Conservation (phyloP, 2,113 vertebrate genomes). For the Lophura nycthemera region DNA sequence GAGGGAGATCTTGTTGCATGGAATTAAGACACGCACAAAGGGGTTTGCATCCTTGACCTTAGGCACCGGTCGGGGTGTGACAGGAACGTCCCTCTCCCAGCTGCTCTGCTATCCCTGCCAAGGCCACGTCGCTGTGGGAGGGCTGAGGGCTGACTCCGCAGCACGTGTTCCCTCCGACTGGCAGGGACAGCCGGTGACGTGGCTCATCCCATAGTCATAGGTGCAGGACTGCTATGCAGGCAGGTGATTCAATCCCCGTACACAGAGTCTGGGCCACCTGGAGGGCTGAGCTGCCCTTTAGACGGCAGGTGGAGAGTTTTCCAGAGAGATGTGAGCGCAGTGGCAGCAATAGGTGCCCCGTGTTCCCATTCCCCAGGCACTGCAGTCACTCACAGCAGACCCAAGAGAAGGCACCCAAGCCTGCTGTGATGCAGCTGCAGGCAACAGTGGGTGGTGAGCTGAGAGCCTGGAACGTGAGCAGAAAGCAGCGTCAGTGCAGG, state of each 20-base stretch:
- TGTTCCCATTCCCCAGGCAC: background rate
- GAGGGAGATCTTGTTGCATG: background rate
- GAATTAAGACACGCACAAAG: background rate
- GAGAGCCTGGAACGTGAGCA: background rate
- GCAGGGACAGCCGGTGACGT: accelerated
- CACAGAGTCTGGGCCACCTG: conserved; percentile 33
- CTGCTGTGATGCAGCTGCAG: background rate
- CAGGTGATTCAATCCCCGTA: background rate
- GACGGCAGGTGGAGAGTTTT: background rate
- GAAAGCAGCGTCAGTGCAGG: background rate
- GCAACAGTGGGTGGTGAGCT: background rate
- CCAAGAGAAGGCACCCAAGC: background rate
- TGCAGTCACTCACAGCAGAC: accelerated
- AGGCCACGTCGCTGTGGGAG: background rate
- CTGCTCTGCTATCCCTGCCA: background rate
- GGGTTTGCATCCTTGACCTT: background rate
- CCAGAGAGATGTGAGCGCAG: accelerated
- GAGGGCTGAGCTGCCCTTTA: conserved; percentile 19
- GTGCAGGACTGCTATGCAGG: background rate
- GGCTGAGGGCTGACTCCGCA: background rate
- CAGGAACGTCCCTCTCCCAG: background rate
- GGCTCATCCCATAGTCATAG: accelerated
- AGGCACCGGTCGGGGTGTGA: background rate
- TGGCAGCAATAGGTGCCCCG: background rate
- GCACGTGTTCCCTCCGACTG: background rate